A percentile compares a stretch with the other conserved stretches of the same genome.
Evolutionary conservation across 2,113 vertebrate genomes (phyloP).

Genomic region (Tachuris rubrigastra): DNA sequence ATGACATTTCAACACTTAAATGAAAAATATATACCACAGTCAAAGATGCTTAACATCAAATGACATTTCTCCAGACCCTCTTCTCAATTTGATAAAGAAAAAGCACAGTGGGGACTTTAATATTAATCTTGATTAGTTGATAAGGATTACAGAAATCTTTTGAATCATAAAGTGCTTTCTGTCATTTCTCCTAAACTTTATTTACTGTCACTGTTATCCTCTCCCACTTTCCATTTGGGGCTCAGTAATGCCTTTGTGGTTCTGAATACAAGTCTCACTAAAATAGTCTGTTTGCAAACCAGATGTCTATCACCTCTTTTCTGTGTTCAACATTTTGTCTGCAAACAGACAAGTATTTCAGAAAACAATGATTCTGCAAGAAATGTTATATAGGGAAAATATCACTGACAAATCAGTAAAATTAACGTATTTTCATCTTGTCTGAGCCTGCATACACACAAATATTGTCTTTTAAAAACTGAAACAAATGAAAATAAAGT

Average conservation of each 20-base stretch:
- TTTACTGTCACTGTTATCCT: neutral
- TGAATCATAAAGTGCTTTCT: neutral
- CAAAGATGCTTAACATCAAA: conserved; percentile 18
- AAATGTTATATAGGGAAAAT: neutral
- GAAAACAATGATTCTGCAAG: neutral
- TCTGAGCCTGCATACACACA: neutral
- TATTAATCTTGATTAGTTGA: conserved; percentile 25
- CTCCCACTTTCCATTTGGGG: neutral
- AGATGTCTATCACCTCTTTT: neutral
- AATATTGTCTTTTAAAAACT: neutral
- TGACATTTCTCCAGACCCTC: neutral
- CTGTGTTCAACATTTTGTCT: neutral
- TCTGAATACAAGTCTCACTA: neutral
- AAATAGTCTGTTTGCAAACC: neutral
- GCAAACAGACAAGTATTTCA: neutral
- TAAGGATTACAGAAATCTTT: neutral
- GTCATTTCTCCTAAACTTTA: neutral
- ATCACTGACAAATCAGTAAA: neutral
- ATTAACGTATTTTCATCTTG: neutral
- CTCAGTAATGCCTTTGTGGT: neutral
- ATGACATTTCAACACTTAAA: conserved; percentile 21
- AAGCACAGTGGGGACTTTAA: neutral
- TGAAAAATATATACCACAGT: conserved; percentile 24
- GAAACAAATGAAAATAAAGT: neutral
- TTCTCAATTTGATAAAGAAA: conserved; percentile 10